Base-by-base conservation (phyloP, 2,888 invertebrate genomes). In the Eudasyphora cyanicolor region DNA sequence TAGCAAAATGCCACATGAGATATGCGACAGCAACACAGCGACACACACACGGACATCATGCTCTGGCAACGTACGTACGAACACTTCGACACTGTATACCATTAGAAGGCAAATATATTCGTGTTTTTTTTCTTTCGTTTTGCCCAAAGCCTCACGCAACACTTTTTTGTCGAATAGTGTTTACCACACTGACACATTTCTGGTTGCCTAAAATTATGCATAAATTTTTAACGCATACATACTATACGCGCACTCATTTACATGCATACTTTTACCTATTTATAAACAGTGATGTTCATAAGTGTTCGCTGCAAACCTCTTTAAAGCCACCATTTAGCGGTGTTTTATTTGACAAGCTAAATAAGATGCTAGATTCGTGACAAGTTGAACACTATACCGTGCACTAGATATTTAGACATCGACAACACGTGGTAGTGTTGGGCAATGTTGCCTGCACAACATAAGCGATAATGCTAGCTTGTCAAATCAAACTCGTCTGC, bases 201-300 rank as follows among this genome's bases (percentile, higher is more conserved):
- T 67, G 69, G 57, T 42, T 35, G 49, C 76, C 78, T 67, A 76
- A 76, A 84, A 73, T 69, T 78, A 76, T 80, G 78, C 87, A 87
- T 86, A 84, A 80, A 79, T 85, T 85, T 38, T 42, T 82, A 42
- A 19, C 80, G 73, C 73, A 77, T 62, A 76, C 21, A 78, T 70
- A 78, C 38, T 45, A 69, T 27, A 78, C 51, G 70, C 42, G 32
- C 45, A 49, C 42, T 62, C 24, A 51, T 70, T 32, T 21, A 19
- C 7, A 62, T 35, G 21, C 21, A 42, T 24, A 38, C 64, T 24
- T n/a, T n/a, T n/a, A 35, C 17, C 10, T 19, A 12, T 35, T 64
- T n/a, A 35, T 38, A 51, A 51, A 38, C 24, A 57, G 19, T 69
- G 32, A 45, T n/a, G 19, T n/a, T 21, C 10, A 35, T 19, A 69